Evolutionary conservation across 1,140 invertebrate genomes (phyloP), one percentile per base, ranked within the genome.

Genomic region (Drosophila lacteicornis): DNA sequence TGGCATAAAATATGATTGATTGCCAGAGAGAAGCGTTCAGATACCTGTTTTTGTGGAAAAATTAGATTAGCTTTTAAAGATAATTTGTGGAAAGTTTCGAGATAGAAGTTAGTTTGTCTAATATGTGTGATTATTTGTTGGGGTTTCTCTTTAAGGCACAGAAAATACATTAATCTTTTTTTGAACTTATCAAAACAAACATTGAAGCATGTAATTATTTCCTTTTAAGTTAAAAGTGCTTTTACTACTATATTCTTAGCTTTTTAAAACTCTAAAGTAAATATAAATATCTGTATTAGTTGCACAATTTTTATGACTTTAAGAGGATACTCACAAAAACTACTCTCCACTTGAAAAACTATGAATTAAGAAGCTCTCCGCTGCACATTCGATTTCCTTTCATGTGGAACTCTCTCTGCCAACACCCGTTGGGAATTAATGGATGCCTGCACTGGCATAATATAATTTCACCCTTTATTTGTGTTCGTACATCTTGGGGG

Each of bases 381-480:
- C 17, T 12, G 33, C 56, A 17, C 36, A 56, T 62, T 51, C 53
- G 42, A 43, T 42, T 56, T 30, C 17, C 45, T 75, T 65, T 57
- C 69, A 75, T 74, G 12, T 75, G 27, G 5, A 43, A 22, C 36
- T 40, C 30, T n/a, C 36, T n/a, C 19, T 5, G 12, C 36, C 36
- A 43, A 43, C 47, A 15, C 49, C 33, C 33, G 17, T 43, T 11
- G 57, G 13, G 36, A 47, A 15, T 46, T 77, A 77, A 68, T 66
- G 49, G 74, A 55, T 40, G 45, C 53, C 75, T 87, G 82, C 62
- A 66, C 66, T 71, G 61, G 82, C 80, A 82, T 87, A 87, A 80
- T 77, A 60, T 66, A 75, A 76, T 69, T 82, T 77, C 62, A 76
- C 66, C 82, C 70, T 66, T 59, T 67, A 74, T 67, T 76, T 66